Conservation (phyloP, 2,113 vertebrate genomes). For the Saguinus imperator region DNA sequence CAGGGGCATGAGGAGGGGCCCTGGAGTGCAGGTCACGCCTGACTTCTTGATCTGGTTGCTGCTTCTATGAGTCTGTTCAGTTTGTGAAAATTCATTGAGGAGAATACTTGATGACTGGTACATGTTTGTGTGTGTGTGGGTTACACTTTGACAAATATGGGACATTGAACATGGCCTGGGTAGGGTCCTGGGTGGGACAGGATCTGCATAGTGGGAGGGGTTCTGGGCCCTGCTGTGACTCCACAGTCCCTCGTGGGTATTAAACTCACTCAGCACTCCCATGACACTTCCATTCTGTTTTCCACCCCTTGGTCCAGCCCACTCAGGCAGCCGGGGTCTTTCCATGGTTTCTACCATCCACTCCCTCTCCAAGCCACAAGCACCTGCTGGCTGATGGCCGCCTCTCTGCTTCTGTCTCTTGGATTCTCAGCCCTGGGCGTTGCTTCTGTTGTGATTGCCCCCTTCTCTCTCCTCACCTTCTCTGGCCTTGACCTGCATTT, state of each 20-base stretch:
- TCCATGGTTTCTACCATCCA: not conserved
- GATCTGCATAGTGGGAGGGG: not conserved
- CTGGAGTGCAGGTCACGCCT: not conserved
- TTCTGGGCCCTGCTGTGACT: not conserved
- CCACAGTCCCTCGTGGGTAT: not conserved
- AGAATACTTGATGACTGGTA: not conserved
- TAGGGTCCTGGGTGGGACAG: not conserved
- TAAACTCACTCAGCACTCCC: not conserved
- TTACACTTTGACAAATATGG: not conserved
- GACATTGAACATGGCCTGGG: not conserved
- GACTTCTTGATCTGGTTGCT: not conserved
- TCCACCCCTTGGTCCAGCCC: not conserved
- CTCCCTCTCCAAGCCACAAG: not conserved
- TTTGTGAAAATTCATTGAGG: not conserved
- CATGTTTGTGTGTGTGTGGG: not conserved
- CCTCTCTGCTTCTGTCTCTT: not conserved
- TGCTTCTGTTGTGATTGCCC: not conserved
- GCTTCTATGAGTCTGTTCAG: not conserved
- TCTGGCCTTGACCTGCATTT: not conserved
- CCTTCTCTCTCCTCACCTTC: not conserved
- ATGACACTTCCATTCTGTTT: not conserved
- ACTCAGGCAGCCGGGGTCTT: not conserved
- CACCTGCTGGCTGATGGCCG: not conserved
- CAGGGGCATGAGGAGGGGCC: fast-evolving
- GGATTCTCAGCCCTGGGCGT: not conserved